These are phyloP conservation scores for Leptinotarsa tumamoca DNA, from an alignment of 2,888 invertebrate genomes.

Conservation along the genomic window DNA sequence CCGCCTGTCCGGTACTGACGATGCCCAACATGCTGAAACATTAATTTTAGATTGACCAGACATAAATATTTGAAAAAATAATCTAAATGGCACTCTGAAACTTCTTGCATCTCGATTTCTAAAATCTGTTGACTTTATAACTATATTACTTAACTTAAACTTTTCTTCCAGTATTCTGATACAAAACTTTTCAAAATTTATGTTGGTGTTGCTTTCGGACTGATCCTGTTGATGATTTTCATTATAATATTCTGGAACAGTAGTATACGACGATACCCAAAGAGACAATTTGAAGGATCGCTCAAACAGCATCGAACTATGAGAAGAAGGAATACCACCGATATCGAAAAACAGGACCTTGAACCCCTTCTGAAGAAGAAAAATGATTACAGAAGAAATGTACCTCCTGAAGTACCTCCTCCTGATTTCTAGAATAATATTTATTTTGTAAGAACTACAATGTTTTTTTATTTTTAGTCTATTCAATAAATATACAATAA, in stretches of 20 bases:
- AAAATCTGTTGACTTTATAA: background rate
- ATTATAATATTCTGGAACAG: slow-evolving; percentile 49
- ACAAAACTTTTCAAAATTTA: slow-evolving; percentile 56
- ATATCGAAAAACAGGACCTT: slow-evolving; percentile 42
- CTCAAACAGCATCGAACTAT: slow-evolving; percentile 41
- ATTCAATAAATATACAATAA: slow-evolving; percentile 26
- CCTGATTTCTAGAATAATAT: slow-evolving; percentile 50
- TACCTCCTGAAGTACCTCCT: slow-evolving; percentile 52
- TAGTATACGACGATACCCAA: slow-evolving; percentile 26
- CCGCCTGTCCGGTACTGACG: too few species aligned
- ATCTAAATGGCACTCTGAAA: too few species aligned
- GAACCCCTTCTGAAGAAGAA: slow-evolving; percentile 43
- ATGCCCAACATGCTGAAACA: too few species aligned
- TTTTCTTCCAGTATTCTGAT: slow-evolving; percentile 53
- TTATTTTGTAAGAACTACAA: slow-evolving; percentile 40
- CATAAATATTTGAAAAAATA: too few species aligned
- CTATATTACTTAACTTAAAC: background rate
- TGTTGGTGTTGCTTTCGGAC: slow-evolving; percentile 54
- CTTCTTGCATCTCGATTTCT: background rate
- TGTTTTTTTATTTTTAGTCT: slow-evolving; percentile 31
- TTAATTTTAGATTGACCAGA: too few species aligned
- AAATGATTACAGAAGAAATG: slow-evolving; percentile 23
- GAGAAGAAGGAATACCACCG: slow-evolving; percentile 37
- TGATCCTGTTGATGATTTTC: slow-evolving; percentile 47
- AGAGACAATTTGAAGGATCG: slow-evolving; percentile 42